These are phyloP conservation scores for Mesodorylaimus sp. DNA, from an alignment of 2,888 invertebrate species.

Conservation along the genomic window DNA sequence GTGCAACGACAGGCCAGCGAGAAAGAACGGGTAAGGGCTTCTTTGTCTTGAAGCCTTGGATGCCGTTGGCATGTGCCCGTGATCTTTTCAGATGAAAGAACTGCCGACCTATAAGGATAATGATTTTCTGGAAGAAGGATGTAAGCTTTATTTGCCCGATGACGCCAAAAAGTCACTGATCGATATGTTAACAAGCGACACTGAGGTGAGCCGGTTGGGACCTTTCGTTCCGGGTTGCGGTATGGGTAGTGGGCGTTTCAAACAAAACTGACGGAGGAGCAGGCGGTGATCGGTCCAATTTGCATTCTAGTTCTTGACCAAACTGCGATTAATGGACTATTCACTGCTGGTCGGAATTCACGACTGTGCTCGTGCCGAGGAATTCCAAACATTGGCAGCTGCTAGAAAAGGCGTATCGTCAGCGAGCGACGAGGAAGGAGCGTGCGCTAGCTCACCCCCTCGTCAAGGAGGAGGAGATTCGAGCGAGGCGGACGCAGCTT, in stretches of 20 bases:
- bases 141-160: constrained; percentile 73
- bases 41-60: too few species aligned
- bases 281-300: too few species aligned
- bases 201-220: too few species aligned
- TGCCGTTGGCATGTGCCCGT: too few species aligned
- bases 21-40: constrained; percentile 50
- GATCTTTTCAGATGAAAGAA: constrained; percentile 66
- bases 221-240: too few species aligned
- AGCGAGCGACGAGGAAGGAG: too few species aligned
- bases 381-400: too few species aligned
- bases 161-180: constrained; percentile 76
- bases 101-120: constrained; percentile 93
- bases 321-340: constrained; percentile 94
- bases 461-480: constrained; percentile 8
- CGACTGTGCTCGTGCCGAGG: constrained; percentile 58
- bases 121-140: constrained; percentile 90
- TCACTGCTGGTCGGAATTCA: constrained; percentile 86
- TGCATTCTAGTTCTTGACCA: constrained; percentile 86
- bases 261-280: too few species aligned
- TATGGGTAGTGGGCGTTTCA: too few species aligned
- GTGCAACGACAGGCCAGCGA: constrained; percentile 95
- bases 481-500: constrained; percentile 14
- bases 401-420: neutral
- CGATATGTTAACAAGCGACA: constrained; percentile 71
- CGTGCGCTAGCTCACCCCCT: too few species aligned